Base-by-base conservation (phyloP, 1,140 invertebrate species). In the Drosophila quadrilineata region DNA sequence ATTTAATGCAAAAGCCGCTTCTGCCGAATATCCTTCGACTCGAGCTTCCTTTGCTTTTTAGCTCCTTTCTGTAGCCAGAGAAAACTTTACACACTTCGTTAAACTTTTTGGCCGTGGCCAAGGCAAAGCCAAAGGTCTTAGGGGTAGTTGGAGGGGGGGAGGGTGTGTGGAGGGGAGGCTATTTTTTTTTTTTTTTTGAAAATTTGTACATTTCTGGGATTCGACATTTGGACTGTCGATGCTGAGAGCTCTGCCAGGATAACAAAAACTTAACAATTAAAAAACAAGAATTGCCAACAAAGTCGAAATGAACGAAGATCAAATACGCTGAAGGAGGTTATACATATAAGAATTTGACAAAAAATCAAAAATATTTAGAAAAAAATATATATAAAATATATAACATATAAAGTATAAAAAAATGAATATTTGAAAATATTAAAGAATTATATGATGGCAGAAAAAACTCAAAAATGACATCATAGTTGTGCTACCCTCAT, bases 241-340 rank as follows among this genome's bases (percentile, higher is more conserved):
- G 40, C 40, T 36, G 0, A 5, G n/a, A 12, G 17, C 28, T 26
- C 28, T 19, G 50, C 52, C 45, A 21, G 41, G n/a, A 60, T 84
- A 84, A 74, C 70, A 84, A 76, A n/a, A 84, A 84, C 77, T 84
- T 82, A 67, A 65, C 77, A 82, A 84, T 84, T 84, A 84, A 84
- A 84, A 77, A 84, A 84, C 69, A 77, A 72, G 77, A 38, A 19
- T 10, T 29, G 17, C 14, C 9, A 53, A 6, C 16, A 9, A 29
- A 12, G n/a, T 8, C 6, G 12, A 0, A 6, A 41, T 16, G 2
- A 24, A 1, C 14, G 36, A 19, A 6, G 2, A 29, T 6, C 1
- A n/a, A 24, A 41, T 41, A 21, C 50, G 2, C 50, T 53, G 4
- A 10, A 16, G 4, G 24, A 28, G 9, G 26, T 3, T 3, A 3